Percentiles rank a stretch among this genome's conserved stretches.
These are phyloP conservation scores for Leptarthrus brevirostris DNA, from an alignment of 2,888 invertebrate species.

Conservation along the genomic window DNA sequence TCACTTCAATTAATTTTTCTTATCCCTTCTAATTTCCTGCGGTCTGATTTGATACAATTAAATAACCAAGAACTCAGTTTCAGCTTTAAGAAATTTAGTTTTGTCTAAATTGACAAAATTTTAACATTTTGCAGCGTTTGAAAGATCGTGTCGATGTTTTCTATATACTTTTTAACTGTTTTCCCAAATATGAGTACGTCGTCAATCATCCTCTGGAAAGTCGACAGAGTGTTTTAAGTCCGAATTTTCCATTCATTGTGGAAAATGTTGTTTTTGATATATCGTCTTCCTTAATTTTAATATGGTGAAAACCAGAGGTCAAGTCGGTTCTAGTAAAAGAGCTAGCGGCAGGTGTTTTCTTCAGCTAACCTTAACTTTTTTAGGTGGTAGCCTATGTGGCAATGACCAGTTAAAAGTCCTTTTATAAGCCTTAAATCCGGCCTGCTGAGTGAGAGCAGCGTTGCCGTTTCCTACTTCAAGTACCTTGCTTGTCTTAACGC, in stretches of 20 bases:
- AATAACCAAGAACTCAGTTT: constrained; percentile 52
- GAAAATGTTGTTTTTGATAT: constrained; percentile 52
- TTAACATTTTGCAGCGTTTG: constrained; percentile 39
- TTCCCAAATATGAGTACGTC: constrained; percentile 49
- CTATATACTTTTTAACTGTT: constrained; percentile 40
- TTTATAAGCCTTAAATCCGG: constrained; percentile 57
- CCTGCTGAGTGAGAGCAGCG: constrained; percentile 55
- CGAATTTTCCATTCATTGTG: constrained; percentile 53
- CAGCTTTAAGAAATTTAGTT: too few relatives aligned
- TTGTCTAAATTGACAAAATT: too few relatives aligned
- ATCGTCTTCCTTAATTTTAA: constrained; percentile 46
- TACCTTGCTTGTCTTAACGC: background rate
- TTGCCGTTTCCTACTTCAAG: constrained; percentile 53
- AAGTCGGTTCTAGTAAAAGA: constrained; percentile 46
- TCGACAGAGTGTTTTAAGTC: constrained; percentile 51
- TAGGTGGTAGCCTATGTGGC: constrained; percentile 9
- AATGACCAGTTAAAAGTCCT: constrained; percentile 45
- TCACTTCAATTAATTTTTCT: too few relatives aligned
- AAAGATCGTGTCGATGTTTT: constrained; percentile 50
- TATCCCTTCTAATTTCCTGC: too few relatives aligned
- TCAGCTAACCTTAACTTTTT: constrained; percentile 35
- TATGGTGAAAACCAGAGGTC: constrained; percentile 52
- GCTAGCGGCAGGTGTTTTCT: constrained; percentile 42
- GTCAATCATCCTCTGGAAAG: constrained; percentile 50
- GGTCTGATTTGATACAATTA: too few relatives aligned